Percentiles rank a stretch among this genome's conserved stretches.
These are phyloP conservation scores for Hanleya hanleyi DNA, from an alignment of 2,888 invertebrate species.

Conservation along the genomic window DNA sequence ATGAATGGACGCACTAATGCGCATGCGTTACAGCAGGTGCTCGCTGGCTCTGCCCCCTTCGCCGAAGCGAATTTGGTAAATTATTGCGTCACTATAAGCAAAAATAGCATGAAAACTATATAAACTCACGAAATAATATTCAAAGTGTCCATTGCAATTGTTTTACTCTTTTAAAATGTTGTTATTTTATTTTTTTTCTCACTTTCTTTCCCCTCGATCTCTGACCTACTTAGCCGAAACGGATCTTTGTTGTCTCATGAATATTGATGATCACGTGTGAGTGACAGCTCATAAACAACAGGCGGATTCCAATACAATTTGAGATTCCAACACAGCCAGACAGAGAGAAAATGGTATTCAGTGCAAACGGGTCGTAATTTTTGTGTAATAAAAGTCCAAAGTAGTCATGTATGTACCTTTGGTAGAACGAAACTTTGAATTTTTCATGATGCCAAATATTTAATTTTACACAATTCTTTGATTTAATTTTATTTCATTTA, in stretches of 20 bases:
- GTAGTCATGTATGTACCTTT: too few species aligned
- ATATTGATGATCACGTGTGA: constrained; percentile 27
- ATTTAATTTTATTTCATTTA: too few species aligned
- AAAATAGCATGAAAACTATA: neutral
- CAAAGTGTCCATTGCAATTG: neutral
- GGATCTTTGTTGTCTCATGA: constrained; percentile 13
- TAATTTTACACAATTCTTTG: too few species aligned
- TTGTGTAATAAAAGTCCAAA: too few species aligned
- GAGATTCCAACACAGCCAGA: too few species aligned
- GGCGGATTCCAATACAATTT: too few species aligned
- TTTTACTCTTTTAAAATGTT: neutral
- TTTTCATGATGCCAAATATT: too few species aligned
- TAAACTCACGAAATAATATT: neutral
- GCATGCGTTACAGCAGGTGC: neutral
- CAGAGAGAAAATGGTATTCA: too few species aligned
- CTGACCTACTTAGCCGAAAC: neutral
- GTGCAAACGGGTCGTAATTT: too few species aligned
- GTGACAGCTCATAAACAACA: neutral
- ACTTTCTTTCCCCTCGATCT: neutral
- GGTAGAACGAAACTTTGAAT: too few species aligned
- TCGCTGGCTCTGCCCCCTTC: too few species aligned
- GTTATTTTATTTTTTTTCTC: neutral
- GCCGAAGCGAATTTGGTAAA: neutral
- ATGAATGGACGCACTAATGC: neutral
- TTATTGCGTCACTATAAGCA: neutral